phyloP scores from a whole-genome alignment of 2,113 vertebrate species.

The Ammodytes dubius region DNA sequence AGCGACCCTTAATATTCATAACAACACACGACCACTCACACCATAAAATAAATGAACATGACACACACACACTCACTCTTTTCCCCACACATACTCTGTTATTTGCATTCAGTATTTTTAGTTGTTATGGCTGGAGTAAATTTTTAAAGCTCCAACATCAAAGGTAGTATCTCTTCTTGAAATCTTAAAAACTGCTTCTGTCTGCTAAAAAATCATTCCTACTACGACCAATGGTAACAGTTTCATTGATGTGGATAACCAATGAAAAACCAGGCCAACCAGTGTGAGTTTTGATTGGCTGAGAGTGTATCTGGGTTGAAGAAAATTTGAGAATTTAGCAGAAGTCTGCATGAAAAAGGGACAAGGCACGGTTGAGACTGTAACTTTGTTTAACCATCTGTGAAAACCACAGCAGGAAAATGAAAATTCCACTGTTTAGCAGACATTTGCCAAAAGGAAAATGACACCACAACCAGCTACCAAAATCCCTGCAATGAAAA shows the following conservation, averaged over 20 bases:
- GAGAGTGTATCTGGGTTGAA: conserved; percentile 70
- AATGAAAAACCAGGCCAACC: conserved; percentile 81
- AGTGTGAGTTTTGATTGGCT: conserved; percentile 67
- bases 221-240: conserved; percentile 64
- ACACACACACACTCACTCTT: not conserved
- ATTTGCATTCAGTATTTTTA: conserved; percentile 62
- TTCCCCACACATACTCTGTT: not conserved
- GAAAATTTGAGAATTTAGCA: conserved; percentile 55
- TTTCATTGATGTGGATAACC: conserved; percentile 74
- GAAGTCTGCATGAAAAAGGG: conserved; percentile 62
- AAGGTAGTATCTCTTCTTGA: conserved; percentile 72
- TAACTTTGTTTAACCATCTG: conserved; percentile 61
- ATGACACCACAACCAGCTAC: conserved; percentile 19
- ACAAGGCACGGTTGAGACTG: conserved; percentile 50
- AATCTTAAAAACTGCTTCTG: conserved; percentile 79
- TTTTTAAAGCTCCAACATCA: conserved; percentile 64
- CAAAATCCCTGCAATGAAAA: conserved; percentile 50
- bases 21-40: conserved; percentile 9
- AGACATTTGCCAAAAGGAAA: conserved; percentile 46
- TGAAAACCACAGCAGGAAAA: conserved; percentile 51
- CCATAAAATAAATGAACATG: not conserved
- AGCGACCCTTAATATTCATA: conserved; percentile 45
- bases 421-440: conserved; percentile 47
- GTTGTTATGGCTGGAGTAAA: conserved; percentile 58
- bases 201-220: conserved; percentile 63